These are phyloP conservation scores for Anoplopoma fimbria DNA, from an alignment of 2,113 vertebrate species.

Conservation along the genomic window DNA sequence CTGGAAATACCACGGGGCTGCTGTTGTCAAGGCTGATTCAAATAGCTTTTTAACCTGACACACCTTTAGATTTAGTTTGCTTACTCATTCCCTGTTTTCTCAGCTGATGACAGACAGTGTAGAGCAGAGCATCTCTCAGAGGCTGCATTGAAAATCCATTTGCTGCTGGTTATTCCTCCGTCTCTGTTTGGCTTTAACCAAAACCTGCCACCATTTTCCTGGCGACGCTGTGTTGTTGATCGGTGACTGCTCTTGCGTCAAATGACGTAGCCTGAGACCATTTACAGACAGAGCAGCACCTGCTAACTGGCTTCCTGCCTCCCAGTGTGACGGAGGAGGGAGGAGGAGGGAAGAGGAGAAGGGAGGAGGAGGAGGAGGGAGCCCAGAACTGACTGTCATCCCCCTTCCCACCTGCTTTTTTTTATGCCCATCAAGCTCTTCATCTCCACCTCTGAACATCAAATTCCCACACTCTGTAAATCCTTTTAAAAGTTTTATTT, in stretches of 20 bases:
- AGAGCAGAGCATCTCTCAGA: conserved; percentile 55
- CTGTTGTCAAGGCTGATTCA: conserved; percentile 46
- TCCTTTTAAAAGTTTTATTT: neutral
- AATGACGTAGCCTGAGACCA: conserved; percentile 71
- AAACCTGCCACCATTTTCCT: conserved; percentile 84
- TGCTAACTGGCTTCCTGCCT: conserved; percentile 73
- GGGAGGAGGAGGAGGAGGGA: conserved; percentile 30
- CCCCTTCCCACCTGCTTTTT: conserved; percentile 12
- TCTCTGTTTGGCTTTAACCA: conserved; percentile 60
- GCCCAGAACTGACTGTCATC: conserved; percentile 13
- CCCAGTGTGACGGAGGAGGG: conserved; percentile 39
- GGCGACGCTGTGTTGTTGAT: conserved; percentile 83
- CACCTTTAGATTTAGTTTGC: conserved; percentile 26
- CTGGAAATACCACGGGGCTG: conserved; percentile 36
- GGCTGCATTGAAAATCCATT: conserved; percentile 46
- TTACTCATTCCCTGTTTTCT: conserved; percentile 42
- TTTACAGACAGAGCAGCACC: conserved; percentile 77
- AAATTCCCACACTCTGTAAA: neutral
- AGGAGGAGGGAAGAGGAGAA: conserved; percentile 26
- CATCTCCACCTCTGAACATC: neutral
- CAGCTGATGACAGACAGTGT: conserved; percentile 3
- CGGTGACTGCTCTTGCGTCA: conserved; percentile 70
- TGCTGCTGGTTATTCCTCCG: conserved; percentile 34
- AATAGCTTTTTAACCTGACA: conserved; percentile 50
- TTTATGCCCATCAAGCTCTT: conserved; percentile 4